Evolutionary conservation across 2,113 vertebrate species (phyloP).

Genomic region (Larimichthys polyactis): DNA sequence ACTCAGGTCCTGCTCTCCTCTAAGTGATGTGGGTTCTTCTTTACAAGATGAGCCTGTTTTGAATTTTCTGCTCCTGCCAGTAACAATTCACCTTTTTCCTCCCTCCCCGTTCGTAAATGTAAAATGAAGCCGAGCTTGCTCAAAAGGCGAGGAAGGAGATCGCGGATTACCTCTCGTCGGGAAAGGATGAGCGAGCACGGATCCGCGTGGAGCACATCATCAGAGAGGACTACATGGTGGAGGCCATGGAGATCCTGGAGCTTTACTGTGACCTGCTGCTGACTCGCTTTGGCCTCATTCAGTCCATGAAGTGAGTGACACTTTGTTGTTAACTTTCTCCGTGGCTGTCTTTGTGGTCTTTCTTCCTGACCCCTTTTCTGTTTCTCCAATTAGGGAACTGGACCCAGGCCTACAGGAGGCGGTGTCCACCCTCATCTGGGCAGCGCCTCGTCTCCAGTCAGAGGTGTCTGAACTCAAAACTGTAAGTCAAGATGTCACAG

Average conservation of each 20-base stretch:
- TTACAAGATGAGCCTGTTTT: neutral
- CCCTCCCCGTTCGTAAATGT: neutral
- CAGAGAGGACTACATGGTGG: constrained; percentile 97
- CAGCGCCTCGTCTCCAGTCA: constrained; percentile 93
- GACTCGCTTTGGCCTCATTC: constrained; percentile 95
- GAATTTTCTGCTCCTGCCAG: neutral
- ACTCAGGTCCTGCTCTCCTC: neutral
- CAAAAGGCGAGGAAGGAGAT: constrained; percentile 99
- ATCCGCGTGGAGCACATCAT: constrained; percentile 99
- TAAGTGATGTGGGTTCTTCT: neutral
- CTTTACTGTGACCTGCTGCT: constrained; percentile 96
- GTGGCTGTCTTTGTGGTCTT: neutral
- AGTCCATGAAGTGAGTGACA: constrained; percentile 95
- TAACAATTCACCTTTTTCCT: constrained; percentile 13
- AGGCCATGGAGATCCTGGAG: constrained; percentile 99
- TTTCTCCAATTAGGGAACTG: constrained; percentile 87
- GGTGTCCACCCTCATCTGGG: constrained; percentile 97
- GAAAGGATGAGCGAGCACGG: constrained; percentile 96
- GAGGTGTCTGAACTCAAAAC: constrained; percentile 95
- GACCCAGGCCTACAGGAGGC: constrained; percentile 96
- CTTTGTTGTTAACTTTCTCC: neutral
- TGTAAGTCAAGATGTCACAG: constrained; percentile 85
- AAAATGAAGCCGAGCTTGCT: constrained; percentile 91
- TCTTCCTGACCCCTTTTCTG: neutral
- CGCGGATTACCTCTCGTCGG: constrained; percentile 94